Evolutionary conservation across 30 jellyfish, hydroid and myxozoan genomes (phyloP).

Genomic region (Mastigias papua): DNA sequence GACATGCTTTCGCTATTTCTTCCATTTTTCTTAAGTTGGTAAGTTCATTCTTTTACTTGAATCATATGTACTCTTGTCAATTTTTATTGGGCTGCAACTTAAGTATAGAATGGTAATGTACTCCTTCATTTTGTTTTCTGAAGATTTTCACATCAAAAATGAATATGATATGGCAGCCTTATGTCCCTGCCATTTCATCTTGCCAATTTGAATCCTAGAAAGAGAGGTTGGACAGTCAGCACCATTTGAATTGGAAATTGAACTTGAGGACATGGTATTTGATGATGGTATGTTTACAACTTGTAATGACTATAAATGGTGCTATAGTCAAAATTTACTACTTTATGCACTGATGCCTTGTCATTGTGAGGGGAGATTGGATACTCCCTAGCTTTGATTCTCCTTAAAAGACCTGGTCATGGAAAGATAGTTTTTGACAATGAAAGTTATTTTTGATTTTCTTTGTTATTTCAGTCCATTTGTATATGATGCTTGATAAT

Average conservation of each 20-base stretch:
- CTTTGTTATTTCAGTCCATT: no score
- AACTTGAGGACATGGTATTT: slow-evolving; percentile 37
- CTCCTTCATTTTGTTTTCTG: background rate
- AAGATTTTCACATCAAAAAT: background rate
- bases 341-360: no score
- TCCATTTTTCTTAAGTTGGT: no score
- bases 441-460: no score
- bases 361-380: no score
- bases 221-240: slow-evolving; percentile 60
- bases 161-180: background rate
- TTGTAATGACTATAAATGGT: background rate
- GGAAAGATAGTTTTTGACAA: no score
- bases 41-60: no score
- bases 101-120: background rate
- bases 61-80: background rate
- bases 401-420: no score
- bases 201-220: background rate
- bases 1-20: no score
- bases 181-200: background rate
- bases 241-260: slow-evolving; percentile 37
- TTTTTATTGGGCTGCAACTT: background rate
- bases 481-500: background rate
- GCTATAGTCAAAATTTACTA: background rate
- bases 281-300: slow-evolving; percentile 36
- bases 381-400: no score